phyloP scores from a whole-genome alignment of 2,797 vertebrate genomes.

The Pempheris klunzingeri region DNA sequence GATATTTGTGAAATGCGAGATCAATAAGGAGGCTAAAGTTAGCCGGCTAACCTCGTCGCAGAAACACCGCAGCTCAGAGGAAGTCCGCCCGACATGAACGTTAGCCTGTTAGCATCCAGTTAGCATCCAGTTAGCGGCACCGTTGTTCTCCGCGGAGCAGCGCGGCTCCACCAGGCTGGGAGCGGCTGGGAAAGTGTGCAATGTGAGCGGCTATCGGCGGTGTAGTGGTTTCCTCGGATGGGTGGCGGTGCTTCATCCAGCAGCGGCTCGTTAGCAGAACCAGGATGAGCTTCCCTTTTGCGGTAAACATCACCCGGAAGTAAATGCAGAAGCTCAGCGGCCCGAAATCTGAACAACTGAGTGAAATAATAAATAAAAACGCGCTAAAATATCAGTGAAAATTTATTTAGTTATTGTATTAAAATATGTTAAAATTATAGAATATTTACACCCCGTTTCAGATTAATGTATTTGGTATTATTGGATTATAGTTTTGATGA shows the following conservation, averaged over 20 bases:
- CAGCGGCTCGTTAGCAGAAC: conserved; percentile 49
- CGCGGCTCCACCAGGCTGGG: neutral
- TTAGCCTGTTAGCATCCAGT: conserved; percentile 38
- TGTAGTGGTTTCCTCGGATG: neutral
- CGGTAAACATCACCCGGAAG: conserved; percentile 78
- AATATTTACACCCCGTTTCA: too few relatives aligned
- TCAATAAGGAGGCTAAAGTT: conserved; percentile 64
- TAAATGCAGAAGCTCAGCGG: conserved; percentile 24
- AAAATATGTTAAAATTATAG: too few relatives aligned
- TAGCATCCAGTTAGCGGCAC: too few relatives aligned
- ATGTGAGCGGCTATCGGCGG: neutral
- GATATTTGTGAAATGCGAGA: neutral
- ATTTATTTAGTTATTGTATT: neutral
- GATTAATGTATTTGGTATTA: too few relatives aligned
- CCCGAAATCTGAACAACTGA: neutral
- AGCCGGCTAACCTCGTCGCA: conserved; percentile 79
- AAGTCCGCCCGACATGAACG: conserved; percentile 68
- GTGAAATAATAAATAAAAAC: too few relatives aligned
- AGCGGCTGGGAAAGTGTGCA: neutral
- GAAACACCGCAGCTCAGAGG: conserved; percentile 58
- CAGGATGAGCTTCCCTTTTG: conserved; percentile 54
- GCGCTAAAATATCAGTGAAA: fast-evolving
- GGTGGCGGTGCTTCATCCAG: conserved; percentile 41
- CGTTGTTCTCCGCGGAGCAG: conserved; percentile 12
- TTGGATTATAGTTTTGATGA: too few relatives aligned